Conservation (phyloP, 2,113 vertebrate species). For the Hyla sarda region DNA sequence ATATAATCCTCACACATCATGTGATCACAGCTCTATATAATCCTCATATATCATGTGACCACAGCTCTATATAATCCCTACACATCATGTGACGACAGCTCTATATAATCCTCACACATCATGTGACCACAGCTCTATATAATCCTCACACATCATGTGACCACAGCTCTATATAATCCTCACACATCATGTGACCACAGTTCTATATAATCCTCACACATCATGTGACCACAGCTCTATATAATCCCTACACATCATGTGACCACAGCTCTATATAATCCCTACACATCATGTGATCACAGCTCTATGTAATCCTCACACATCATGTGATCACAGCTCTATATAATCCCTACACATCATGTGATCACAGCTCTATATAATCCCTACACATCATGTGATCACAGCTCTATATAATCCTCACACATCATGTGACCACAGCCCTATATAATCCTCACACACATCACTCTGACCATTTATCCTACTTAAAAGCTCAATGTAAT, state of each 20-base stretch:
- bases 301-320: not conserved
- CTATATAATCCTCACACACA: not conserved
- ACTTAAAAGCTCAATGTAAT: too few relatives aligned
- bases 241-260: not conserved
- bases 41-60: not conserved
- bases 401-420: constrained; percentile 1
- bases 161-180: not conserved
- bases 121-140: not conserved
- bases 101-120: not conserved
- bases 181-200: not conserved
- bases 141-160: not conserved
- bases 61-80: constrained; percentile 4
- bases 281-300: not conserved
- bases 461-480: too few relatives aligned
- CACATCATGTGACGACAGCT: not conserved
- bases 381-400: not conserved
- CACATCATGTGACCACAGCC: not conserved
- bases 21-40: not conserved
- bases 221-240: not conserved
- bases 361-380: not conserved
- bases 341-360: not conserved
- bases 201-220: not conserved
- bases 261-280: not conserved
- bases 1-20: not conserved
- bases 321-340: not conserved